phyloP scores from a whole-genome alignment of 2,113 vertebrate species.

The Pomatostomus ruficeps region DNA sequence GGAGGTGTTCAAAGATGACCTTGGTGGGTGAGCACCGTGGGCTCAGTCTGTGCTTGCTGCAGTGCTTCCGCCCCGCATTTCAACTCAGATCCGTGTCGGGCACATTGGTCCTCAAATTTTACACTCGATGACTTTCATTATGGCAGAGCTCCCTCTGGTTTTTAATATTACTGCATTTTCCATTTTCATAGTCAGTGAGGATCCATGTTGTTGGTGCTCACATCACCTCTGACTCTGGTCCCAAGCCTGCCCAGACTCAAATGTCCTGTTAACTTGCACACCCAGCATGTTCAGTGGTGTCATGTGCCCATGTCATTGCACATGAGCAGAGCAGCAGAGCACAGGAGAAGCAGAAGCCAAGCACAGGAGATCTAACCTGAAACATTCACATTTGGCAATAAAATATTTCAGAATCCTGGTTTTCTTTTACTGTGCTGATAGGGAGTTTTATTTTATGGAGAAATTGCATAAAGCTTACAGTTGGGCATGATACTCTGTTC shows the following conservation, averaged over 20 bases:
- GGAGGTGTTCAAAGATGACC: not conserved
- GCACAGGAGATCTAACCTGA: not conserved
- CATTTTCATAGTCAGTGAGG: not conserved
- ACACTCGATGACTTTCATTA: not conserved
- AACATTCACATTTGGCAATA: not conserved
- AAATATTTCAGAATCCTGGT: not conserved
- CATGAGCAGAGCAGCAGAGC: not conserved
- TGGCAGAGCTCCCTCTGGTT: not conserved
- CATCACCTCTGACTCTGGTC: constrained; percentile 19
- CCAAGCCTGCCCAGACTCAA: not conserved
- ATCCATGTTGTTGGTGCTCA: not conserved
- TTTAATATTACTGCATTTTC: not conserved
- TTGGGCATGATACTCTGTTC: not conserved
- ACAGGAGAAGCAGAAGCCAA: too few relatives aligned
- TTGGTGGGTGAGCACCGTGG: not conserved
- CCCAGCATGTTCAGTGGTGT: not conserved
- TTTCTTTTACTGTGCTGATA: not conserved
- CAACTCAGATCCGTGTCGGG: not conserved
- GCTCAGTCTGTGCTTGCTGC: not conserved
- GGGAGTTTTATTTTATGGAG: not conserved
- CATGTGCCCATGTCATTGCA: not conserved
- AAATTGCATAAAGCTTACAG: not conserved
- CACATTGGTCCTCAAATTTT: not conserved
- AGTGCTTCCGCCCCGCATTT: not conserved
- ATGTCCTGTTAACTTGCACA: not conserved